Percentiles rank a stretch among this genome's conserved stretches.
These are phyloP conservation scores for Cabera pusaria DNA, from an alignment of 2,888 invertebrate species.

Conservation along the genomic window DNA sequence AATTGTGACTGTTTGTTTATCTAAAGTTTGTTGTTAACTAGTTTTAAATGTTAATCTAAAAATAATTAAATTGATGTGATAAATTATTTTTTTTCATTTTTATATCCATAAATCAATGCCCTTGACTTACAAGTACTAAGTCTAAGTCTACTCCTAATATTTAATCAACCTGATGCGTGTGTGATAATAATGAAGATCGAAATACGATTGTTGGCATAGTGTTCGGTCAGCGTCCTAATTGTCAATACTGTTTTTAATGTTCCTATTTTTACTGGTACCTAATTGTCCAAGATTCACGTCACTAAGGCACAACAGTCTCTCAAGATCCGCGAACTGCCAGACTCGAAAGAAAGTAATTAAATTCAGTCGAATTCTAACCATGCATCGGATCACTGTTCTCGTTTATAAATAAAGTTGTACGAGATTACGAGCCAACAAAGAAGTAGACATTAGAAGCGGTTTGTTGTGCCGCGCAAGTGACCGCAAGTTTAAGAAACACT, in stretches of 20 bases:
- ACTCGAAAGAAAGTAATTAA: conserved; percentile 68
- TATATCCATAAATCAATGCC: too few species aligned
- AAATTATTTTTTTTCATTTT: too few species aligned
- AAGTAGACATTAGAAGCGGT: conserved; percentile 39
- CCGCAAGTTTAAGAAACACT: too few species aligned
- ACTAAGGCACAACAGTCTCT: conserved; percentile 45
- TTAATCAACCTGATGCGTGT: too few species aligned
- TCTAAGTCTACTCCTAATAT: too few species aligned
- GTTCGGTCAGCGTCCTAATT: conserved; percentile 74
- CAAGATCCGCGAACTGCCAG: conserved; percentile 49
- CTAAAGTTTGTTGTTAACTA: conserved; percentile 72
- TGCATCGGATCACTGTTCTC: conserved; percentile 60
- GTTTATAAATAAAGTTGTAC: conserved; percentile 65
- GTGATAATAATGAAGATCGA: conserved; percentile 19
- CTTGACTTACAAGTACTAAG: neutral
- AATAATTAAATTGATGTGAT: conserved; percentile 40
- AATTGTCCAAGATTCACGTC: conserved; percentile 75
- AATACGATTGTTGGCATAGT: conserved; percentile 64
- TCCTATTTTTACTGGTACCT: conserved; percentile 78
- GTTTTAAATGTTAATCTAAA: conserved; percentile 66
- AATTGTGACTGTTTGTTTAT: conserved; percentile 39
- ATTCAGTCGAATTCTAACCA: conserved; percentile 65
- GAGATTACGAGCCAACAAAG: conserved; percentile 55
- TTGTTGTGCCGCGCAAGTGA: conserved; percentile 44
- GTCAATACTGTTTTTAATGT: conserved; percentile 66